Evolutionary conservation across 92 coral and sea anemone genomes (phyloP).

Genomic region (Muricea muricata): DNA sequence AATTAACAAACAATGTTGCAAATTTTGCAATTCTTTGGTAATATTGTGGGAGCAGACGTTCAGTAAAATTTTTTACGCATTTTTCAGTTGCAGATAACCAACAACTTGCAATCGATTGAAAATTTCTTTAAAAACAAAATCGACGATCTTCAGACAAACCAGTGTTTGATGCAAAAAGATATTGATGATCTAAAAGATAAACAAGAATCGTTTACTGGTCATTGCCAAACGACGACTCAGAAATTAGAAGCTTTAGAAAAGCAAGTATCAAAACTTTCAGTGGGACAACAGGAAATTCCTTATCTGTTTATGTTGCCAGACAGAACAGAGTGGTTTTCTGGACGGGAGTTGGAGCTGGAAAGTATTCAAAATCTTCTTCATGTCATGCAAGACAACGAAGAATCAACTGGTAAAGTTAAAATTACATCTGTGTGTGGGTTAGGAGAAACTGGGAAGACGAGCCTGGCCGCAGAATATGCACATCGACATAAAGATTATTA

Average conservation of each 20-base stretch:
- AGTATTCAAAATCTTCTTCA: background rate
- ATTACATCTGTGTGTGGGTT: slow-evolving; percentile 65
- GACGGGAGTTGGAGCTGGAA: slow-evolving; percentile 48
- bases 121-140: background rate
- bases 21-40: too few species aligned
- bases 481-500: slow-evolving; percentile 64
- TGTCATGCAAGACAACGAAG: background rate
- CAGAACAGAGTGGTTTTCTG: slow-evolving; percentile 58
- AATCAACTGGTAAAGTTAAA: background rate
- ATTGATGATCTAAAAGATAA: background rate
- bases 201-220: background rate
- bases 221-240: background rate
- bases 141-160: background rate
- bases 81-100: too few species aligned
- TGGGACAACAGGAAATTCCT: background rate
- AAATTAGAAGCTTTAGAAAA: background rate
- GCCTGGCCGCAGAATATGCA: slow-evolving; percentile 79
- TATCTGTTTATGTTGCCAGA: slow-evolving; percentile 53
- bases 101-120: background rate
- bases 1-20: too few species aligned
- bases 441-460: slow-evolving; percentile 88
- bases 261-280: background rate
- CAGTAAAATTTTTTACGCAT: too few species aligned
- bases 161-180: background rate
- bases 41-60: too few species aligned